These are phyloP conservation scores for Prostheceraeus crozeri DNA, from an alignment of 2,888 invertebrate genomes.

Conservation along the genomic window DNA sequence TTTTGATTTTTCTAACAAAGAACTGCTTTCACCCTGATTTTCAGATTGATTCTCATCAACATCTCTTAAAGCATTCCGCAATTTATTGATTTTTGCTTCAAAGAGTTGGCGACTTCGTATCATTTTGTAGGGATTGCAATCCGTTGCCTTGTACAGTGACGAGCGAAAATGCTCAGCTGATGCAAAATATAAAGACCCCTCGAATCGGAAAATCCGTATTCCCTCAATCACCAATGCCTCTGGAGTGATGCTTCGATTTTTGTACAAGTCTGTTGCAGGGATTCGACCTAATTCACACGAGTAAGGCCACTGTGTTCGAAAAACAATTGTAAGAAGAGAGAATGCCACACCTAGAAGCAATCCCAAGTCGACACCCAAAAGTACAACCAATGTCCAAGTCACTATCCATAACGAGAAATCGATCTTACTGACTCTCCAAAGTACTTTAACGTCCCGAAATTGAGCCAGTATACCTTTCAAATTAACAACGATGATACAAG, in stretches of 20 bases:
- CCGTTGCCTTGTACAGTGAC: conserved; percentile 46
- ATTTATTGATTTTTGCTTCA: too few species aligned
- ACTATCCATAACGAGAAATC: conserved; percentile 65
- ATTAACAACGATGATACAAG: conserved; percentile 54
- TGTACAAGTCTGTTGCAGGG: conserved; percentile 57
- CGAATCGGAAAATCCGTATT: conserved; percentile 50
- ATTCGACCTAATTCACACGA: conserved; percentile 55
- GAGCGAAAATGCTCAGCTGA: conserved; percentile 52
- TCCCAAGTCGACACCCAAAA: conserved; percentile 75
- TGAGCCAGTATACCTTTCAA: conserved; percentile 55
- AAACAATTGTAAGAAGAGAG: conserved; percentile 68
- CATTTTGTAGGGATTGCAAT: conserved; percentile 45
- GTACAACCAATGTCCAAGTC: conserved; percentile 68
- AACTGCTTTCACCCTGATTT: too few species aligned
- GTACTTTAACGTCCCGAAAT: conserved; percentile 48
- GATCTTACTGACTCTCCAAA: conserved; percentile 50
- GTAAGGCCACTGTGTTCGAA: conserved; percentile 60
- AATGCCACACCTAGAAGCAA: conserved; percentile 68
- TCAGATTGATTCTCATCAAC: too few species aligned
- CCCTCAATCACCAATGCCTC: conserved; percentile 47
- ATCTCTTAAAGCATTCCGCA: too few species aligned
- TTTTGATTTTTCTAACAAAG: too few species aligned
- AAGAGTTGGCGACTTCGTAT: too few species aligned
- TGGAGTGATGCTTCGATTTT: conserved; percentile 49
- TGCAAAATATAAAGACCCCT: conserved; percentile 51